Conservation (phyloP, 2,888 invertebrate species). For the Xanthorhoe designata region DNA sequence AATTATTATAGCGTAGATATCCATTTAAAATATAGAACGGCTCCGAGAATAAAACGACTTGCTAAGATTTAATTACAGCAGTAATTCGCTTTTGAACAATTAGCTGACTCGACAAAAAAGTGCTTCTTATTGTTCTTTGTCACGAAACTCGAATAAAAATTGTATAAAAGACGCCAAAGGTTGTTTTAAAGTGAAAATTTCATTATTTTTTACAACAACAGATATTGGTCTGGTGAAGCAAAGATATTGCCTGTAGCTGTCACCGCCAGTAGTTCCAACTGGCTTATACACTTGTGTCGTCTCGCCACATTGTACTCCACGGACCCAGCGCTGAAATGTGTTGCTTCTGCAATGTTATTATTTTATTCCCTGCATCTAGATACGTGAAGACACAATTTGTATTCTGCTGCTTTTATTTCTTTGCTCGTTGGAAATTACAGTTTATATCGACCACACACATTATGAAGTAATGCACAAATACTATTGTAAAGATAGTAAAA, state of each 20-base stretch:
- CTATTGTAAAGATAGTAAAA: not conserved
- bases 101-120: conserved; percentile 23
- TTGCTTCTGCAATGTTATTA: conserved; percentile 49
- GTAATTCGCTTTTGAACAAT: conserved; percentile 25
- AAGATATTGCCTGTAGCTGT: conserved; percentile 81
- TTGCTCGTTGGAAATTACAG: conserved; percentile 20
- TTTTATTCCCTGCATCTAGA: conserved; percentile 44
- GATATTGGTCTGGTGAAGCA: conserved; percentile 73
- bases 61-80: conserved; percentile 19
- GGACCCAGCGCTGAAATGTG: conserved; percentile 55
- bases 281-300: conserved; percentile 71
- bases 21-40: not conserved
- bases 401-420: conserved; percentile 26
- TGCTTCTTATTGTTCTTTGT: conserved; percentile 18
- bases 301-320: conserved; percentile 55
- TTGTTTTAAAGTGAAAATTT: conserved; percentile 48
- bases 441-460: conserved; percentile 12
- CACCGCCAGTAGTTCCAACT: conserved; percentile 70
- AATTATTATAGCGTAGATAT: not conserved
- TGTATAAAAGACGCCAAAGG: conserved; percentile 44
- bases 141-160: conserved; percentile 43
- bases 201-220: conserved; percentile 71
- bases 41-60: conserved; percentile 1
- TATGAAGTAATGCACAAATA: not conserved
- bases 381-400: conserved; percentile 34